Evolutionary conservation across 2,888 invertebrate species (phyloP).

Genomic region (Cylindroiulus punctatus): DNA sequence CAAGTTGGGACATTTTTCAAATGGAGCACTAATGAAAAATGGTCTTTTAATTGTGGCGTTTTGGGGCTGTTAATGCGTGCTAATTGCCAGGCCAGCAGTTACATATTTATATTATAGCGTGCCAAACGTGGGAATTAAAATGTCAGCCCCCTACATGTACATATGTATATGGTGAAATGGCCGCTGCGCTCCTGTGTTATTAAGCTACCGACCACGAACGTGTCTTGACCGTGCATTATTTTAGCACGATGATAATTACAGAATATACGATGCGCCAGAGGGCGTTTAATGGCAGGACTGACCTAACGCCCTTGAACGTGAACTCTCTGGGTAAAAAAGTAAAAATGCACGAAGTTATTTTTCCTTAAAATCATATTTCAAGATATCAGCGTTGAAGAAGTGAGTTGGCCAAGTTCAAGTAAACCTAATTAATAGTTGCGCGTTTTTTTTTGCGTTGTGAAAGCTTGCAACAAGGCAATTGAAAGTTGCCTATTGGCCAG

Average conservation of each 20-base stretch:
- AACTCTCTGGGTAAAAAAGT: neutral
- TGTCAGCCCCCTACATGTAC: neutral
- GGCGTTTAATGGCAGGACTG: neutral
- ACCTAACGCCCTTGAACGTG: conserved; percentile 31
- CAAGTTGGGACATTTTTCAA: neutral
- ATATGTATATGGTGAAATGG: conserved; percentile 3
- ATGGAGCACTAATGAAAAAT: conserved; percentile 13
- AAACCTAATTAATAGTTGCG: conserved; percentile 40
- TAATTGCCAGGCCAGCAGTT: conserved; percentile 35
- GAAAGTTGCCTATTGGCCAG: too few relatives aligned
- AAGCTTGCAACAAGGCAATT: neutral
- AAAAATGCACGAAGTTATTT: conserved; percentile 40
- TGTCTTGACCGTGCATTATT: conserved; percentile 26
- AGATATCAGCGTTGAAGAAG: neutral
- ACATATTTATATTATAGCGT: conserved; percentile 40
- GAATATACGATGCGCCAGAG: conserved; percentile 1
- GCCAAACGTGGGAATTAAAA: conserved; percentile 36
- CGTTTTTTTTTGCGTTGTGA: neutral
- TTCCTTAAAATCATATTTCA: conserved; percentile 39
- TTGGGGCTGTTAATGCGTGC: conserved; percentile 26
- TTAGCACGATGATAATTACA: conserved; percentile 40
- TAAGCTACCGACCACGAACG: neutral
- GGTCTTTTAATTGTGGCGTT: conserved; percentile 35
- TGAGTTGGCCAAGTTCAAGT: neutral
- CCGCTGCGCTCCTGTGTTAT: neutral